Evolutionary conservation across 2,797 vertebrate species (phyloP).

Genomic region (Alauda arvensis): DNA sequence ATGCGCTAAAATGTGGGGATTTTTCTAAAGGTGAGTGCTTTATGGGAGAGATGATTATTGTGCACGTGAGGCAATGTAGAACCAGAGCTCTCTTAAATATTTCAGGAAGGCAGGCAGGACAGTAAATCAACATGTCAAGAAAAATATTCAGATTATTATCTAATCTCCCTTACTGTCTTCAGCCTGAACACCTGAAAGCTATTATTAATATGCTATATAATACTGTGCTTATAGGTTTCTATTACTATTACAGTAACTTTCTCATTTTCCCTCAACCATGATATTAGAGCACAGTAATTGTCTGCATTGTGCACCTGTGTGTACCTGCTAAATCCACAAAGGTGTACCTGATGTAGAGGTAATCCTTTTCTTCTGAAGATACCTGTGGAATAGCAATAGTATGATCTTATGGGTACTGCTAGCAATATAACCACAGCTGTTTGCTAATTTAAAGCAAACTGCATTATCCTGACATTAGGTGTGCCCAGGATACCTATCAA

Average conservation of each 20-base stretch:
- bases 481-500: neutral
- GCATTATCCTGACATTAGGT: neutral
- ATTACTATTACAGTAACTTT: neutral
- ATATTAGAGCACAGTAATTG: neutral
- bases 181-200: neutral
- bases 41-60: neutral
- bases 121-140: conserved; percentile 8
- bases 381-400: neutral
- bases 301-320: rapidly evolving
- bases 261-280: neutral
- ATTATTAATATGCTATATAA: conserved; percentile 19
- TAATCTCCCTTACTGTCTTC: neutral
- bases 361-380: neutral
- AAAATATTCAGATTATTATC: conserved; percentile 21
- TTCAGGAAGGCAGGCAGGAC: neutral
- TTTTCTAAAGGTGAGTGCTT: neutral
- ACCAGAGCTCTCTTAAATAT: neutral
- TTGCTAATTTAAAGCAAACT: neutral
- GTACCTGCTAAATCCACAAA: neutral
- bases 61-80: neutral
- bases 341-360: neutral
- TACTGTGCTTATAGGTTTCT: neutral
- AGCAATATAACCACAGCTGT: neutral
- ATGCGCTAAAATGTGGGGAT: neutral
- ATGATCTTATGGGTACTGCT: neutral